phyloP scores from a whole-genome alignment of 2,113 vertebrate genomes.

The Sinocyclocheilus grahami region DNA sequence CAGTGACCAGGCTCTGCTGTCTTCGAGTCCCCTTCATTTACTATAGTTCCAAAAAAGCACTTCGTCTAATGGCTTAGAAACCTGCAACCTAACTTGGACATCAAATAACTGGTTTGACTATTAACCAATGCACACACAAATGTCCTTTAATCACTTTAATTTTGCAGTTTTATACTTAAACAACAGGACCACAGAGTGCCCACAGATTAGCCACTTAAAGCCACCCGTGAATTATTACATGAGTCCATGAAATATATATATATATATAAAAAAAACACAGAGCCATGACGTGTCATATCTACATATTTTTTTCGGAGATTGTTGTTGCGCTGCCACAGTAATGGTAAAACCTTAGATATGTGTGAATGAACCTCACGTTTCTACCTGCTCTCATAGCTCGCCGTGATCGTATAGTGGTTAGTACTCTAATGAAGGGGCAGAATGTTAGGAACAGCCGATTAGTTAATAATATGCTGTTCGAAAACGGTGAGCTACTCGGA shows the following conservation, averaged over 20 bases:
- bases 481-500: background rate
- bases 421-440: constrained; percentile 53
- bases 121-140: background rate
- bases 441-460: background rate
- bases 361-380: fast-evolving
- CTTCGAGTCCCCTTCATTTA: background rate
- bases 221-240: background rate
- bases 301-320: background rate
- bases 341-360: too few species aligned
- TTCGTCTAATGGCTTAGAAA: background rate
- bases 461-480: background rate
- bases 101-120: background rate
- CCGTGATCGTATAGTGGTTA: constrained; percentile 73
- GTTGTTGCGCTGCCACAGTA: background rate
- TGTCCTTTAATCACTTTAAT: background rate
- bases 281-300: background rate
- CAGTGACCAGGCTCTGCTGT: background rate
- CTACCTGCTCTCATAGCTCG: constrained; percentile 44
- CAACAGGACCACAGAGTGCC: background rate
- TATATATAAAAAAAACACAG: background rate
- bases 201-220: background rate
- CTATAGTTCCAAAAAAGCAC: background rate
- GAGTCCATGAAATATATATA: background rate
- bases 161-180: background rate
- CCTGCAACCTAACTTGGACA: background rate